phyloP scores from a whole-genome alignment of 2,888 invertebrate genomes.

The Heliconius sara region DNA sequence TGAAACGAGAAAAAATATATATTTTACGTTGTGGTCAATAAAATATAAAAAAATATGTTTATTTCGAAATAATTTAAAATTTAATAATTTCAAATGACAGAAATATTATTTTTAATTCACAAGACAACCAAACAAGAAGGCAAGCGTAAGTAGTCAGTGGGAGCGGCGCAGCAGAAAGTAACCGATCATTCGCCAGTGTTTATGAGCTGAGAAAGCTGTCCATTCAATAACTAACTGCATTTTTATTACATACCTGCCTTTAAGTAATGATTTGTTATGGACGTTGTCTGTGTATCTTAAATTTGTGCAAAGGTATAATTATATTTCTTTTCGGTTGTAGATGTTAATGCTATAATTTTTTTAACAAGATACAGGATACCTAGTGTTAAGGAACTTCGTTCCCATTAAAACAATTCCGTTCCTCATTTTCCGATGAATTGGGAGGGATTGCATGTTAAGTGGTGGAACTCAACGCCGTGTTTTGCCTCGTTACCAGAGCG shows the following conservation, averaged over 20 bases:
- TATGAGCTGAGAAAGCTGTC: constrained; percentile 71
- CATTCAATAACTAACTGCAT: constrained; percentile 63
- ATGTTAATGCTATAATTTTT: no score
- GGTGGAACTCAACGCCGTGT: no score
- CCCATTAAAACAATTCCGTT: no score
- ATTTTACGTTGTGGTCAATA: no score
- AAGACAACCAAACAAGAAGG: constrained; percentile 7
- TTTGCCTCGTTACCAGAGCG: no score
- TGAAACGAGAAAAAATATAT: no score
- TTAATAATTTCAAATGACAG: background rate
- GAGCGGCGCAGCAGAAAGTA: constrained; percentile 49
- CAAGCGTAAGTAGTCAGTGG: constrained; percentile 21
- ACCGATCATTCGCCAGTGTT: constrained; percentile 55
- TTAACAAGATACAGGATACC: no score
- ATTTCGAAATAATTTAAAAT: no score
- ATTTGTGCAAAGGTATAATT: background rate
- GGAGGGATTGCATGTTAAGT: no score
- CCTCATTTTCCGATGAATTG: no score
- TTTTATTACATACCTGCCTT: constrained; percentile 56
- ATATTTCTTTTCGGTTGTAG: background rate
- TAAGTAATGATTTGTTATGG: constrained; percentile 12
- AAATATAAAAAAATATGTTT: no score
- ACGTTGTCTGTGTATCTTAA: constrained; percentile 5
- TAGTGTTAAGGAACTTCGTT: no score
- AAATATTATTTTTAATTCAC: constrained; percentile 10